Evolutionary conservation across 23 tunicate genomes (phyloP), one percentile per base, ranked within the genome.

Genomic region (Diplosoma virens): DNA sequence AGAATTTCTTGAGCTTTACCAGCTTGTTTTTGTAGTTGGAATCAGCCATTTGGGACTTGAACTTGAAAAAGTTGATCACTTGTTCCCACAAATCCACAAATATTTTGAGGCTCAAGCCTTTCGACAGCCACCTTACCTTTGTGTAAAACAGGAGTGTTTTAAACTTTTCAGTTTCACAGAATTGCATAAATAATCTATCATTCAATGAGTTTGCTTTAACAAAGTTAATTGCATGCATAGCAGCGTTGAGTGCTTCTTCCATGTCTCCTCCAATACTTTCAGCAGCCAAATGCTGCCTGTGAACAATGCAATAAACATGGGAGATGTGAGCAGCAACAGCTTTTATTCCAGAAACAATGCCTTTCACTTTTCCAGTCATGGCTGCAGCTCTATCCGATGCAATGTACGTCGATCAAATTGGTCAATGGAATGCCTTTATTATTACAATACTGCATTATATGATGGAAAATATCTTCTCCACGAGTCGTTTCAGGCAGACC

Each of bases 401-500:
- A 41, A 41, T 41, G 14, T 14, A 41, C 11, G 14, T 41, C 50
- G 37, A 63, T 63, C 70, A 63, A 63, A 63, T 63, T 63, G 70
- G 36, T 63, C 35, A 63, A 63, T 30, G 70, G 35, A 63, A 63
- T 63, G 35, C 35, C 35, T 63, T 63, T 63, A 30, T 30, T 37
- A 63, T 63, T 63, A 29, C 70, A 63, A 63, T 63, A 63, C 70
- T 63, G 33, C 70, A 63, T 63, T 30, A 63, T 30, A 30, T 63
- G 35, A 55, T 55, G 17, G 21, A 55, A 55, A 55, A 55, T 55
- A 55, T 55, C 63, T 55, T 55, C 24, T 55, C 63, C 63, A 55
- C 63, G 24, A 55, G 70, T 63, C 27, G 36, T 63, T 63, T 63
- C 70, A 63, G 70, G 70, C 70, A 63, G 36, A 63, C 70, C 30